phyloP scores from a whole-genome alignment of 2,113 vertebrate species.

The Motacilla alba region DNA sequence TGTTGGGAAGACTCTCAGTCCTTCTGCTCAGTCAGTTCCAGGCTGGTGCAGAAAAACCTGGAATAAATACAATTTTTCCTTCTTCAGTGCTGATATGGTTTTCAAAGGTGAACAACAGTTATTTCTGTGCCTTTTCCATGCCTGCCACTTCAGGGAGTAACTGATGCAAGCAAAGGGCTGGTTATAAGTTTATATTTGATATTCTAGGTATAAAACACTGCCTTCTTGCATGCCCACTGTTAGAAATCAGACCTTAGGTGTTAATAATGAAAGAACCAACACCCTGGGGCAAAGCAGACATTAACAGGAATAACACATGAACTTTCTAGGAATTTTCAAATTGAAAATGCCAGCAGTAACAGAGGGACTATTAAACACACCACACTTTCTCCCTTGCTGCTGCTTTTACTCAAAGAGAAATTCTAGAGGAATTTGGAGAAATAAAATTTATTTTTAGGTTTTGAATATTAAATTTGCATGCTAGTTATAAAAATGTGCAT shows the following conservation, averaged over 20 bases:
- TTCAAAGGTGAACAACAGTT: not conserved
- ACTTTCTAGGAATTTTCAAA: conserved; percentile 12
- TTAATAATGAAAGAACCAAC: not conserved
- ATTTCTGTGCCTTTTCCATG: not conserved
- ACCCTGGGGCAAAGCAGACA: not conserved
- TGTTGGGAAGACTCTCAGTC: not conserved
- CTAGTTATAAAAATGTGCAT: not conserved
- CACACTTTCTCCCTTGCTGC: not conserved
- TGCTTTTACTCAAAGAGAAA: not conserved
- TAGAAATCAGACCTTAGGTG: not conserved
- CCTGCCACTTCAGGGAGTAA: not conserved
- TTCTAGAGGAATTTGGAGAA: not conserved
- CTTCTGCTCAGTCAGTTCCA: not conserved
- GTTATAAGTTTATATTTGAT: not conserved
- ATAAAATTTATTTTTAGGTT: not conserved
- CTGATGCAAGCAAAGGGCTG: not conserved
- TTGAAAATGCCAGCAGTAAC: conserved; percentile 1
- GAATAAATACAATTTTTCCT: not conserved
- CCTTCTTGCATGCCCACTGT: rapidly evolving
- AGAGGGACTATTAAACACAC: not conserved
- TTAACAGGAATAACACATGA: not conserved
- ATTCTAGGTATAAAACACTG: not conserved
- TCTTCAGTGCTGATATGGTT: not conserved
- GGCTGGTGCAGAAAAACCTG: not conserved
- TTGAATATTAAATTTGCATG: not conserved